These are phyloP conservation scores for Zaprionus ghesquierei DNA, from an alignment of 1,140 invertebrate genomes.

Conservation along the genomic window DNA sequence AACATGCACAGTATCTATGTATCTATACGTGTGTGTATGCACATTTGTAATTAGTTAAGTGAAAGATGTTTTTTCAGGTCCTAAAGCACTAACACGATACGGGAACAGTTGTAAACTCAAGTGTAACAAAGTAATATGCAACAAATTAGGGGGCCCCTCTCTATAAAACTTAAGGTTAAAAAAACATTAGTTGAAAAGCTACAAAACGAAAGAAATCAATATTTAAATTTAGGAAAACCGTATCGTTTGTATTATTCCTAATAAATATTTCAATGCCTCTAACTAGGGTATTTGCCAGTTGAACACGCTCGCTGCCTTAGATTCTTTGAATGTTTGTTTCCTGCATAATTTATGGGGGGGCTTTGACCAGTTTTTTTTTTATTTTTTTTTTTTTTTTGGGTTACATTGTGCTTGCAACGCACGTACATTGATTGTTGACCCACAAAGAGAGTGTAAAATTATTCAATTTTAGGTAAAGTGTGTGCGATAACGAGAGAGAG, in stretches of 20 bases:
- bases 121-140: background rate
- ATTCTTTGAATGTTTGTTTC: conserved; percentile 2
- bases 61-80: conserved; percentile 26
- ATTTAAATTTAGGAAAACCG: no score
- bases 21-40: no score
- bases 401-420: conserved; percentile 18
- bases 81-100: background rate
- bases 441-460: conserved; percentile 49
- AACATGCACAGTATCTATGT: background rate
- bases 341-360: conserved; percentile 62
- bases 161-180: background rate
- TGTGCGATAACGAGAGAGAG: conserved; percentile 24
- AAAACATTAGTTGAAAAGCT: background rate
- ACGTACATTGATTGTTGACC: conserved; percentile 58
- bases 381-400: no score
- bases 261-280: no score
- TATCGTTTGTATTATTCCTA: no score
- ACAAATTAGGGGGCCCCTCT: background rate
- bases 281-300: background rate
- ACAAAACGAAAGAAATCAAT: no score
- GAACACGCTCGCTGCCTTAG: background rate
- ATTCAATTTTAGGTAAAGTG: conserved; percentile 61
- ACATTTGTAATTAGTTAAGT: conserved; percentile 6
- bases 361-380: conserved; percentile 30
- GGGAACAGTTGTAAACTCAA: background rate